Evolutionary conservation across 2,113 vertebrate genomes (phyloP).

Genomic region (Paratilapia polleni): DNA sequence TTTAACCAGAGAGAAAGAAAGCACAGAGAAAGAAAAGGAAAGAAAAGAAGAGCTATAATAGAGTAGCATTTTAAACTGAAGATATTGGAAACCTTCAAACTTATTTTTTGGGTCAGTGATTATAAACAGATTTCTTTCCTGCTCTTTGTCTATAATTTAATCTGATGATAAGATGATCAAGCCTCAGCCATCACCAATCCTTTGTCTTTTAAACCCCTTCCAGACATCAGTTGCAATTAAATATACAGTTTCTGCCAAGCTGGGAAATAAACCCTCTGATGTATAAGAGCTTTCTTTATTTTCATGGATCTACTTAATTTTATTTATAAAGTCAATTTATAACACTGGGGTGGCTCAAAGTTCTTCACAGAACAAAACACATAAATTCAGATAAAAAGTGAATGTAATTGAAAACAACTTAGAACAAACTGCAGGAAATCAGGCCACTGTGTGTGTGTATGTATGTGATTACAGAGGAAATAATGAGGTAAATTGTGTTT

Average conservation of each 20-base stretch:
- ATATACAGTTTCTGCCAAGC: background rate
- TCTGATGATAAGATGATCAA: background rate
- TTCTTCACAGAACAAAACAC: background rate
- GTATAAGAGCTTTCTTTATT: background rate
- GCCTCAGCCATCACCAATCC: background rate
- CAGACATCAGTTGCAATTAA: background rate
- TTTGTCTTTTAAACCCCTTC: conserved; percentile 2
- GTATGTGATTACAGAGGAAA: too few relatives aligned
- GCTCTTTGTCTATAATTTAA: conserved; percentile 18
- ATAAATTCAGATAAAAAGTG: conserved; percentile 6
- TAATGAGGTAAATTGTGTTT: too few relatives aligned
- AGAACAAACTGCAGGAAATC: conserved; percentile 6
- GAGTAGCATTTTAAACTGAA: background rate
- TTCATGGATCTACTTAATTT: background rate
- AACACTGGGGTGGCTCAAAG: background rate
- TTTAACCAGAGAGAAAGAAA: background rate
- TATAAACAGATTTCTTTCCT: background rate
- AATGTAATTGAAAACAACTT: background rate
- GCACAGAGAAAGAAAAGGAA: background rate
- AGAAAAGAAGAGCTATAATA: background rate
- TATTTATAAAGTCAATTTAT: conserved; percentile 1
- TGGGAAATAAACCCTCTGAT: background rate
- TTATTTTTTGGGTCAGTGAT: conserved; percentile 1
- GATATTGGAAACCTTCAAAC: background rate
- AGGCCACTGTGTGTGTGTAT: conserved; percentile 9